phyloP scores from a whole-genome alignment of 2,888 invertebrate genomes.

The Noctuana brunneofusca region DNA sequence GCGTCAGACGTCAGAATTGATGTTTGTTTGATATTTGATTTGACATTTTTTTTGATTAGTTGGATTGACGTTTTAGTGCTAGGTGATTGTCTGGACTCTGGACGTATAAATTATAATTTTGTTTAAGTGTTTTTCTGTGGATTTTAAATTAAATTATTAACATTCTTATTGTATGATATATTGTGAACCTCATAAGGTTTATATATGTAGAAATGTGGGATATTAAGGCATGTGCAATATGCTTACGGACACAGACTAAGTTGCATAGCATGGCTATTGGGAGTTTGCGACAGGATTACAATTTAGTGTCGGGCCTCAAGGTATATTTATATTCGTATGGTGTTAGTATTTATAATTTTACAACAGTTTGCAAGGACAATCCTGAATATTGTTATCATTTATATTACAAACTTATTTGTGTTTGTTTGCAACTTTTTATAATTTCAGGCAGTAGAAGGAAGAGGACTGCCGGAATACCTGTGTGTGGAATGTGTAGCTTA shows the following conservation, averaged over 20 bases:
- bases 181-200: not conserved
- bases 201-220: slow-evolving; percentile 52
- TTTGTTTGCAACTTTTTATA: not conserved
- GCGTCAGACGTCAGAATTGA: too few relatives aligned
- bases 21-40: too few relatives aligned
- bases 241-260: slow-evolving; percentile 62
- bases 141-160: too few relatives aligned
- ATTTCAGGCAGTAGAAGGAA: slow-evolving; percentile 40
- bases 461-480: slow-evolving; percentile 66
- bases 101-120: too few relatives aligned
- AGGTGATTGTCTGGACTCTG: too few relatives aligned
- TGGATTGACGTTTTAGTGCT: too few relatives aligned
- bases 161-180: not conserved
- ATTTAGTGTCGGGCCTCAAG: slow-evolving; percentile 65
- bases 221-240: slow-evolving; percentile 66
- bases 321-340: slow-evolving; percentile 46
- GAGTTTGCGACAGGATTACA: slow-evolving; percentile 60
- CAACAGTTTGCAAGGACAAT: too few relatives aligned
- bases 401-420: too few relatives aligned
- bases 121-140: too few relatives aligned
- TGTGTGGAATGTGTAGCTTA: slow-evolving; percentile 64
- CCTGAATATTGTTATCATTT: too few relatives aligned
- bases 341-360: too few relatives aligned
- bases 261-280: slow-evolving; percentile 58
- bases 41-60: too few relatives aligned